Percentiles rank a stretch among this genome's conserved stretches.
Conservation (phyloP, 2,113 vertebrate species). For the Anarrhichthys ocellatus region DNA sequence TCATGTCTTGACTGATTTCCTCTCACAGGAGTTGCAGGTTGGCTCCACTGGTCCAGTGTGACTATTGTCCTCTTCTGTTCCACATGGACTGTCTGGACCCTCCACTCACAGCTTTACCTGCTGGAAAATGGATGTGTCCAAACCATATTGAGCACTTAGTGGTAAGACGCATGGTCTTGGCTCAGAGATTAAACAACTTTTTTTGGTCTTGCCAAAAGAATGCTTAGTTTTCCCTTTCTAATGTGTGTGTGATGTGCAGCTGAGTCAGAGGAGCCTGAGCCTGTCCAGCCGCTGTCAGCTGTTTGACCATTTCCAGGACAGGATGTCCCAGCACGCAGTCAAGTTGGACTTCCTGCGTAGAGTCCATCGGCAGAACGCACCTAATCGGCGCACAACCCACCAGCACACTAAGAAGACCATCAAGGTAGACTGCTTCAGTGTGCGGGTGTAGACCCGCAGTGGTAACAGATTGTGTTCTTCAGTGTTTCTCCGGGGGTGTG, state of each 20-base stretch:
- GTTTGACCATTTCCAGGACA: constrained; percentile 98
- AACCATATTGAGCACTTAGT: constrained; percentile 97
- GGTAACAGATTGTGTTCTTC: background rate
- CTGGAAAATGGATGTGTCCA: constrained; percentile 99
- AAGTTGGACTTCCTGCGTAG: constrained; percentile 96
- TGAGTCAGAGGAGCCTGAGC: constrained; percentile 96
- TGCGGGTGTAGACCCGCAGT: background rate
- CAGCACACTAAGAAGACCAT: constrained; percentile 89
- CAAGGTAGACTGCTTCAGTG: constrained; percentile 84
- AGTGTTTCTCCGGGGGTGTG: background rate
- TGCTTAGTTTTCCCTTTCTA: background rate
- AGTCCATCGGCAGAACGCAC: constrained; percentile 93
- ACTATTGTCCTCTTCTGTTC: constrained; percentile 97
- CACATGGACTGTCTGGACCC: constrained; percentile 99
- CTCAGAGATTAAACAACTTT: background rate
- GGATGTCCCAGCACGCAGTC: constrained; percentile 96
- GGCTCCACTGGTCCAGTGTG: constrained; percentile 97
- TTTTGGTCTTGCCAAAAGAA: background rate
- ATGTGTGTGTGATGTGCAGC: constrained; percentile 80
- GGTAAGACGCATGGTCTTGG: constrained; percentile 81
- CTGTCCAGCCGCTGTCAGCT: constrained; percentile 97
- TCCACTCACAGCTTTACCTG: constrained; percentile 95
- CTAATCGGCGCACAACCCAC: constrained; percentile 87
- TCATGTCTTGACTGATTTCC: background rate
- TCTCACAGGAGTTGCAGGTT: constrained; percentile 93